Evolutionary conservation across 2,888 invertebrate genomes (phyloP).

Genomic region (Branchipolynoe longqiensis): DNA sequence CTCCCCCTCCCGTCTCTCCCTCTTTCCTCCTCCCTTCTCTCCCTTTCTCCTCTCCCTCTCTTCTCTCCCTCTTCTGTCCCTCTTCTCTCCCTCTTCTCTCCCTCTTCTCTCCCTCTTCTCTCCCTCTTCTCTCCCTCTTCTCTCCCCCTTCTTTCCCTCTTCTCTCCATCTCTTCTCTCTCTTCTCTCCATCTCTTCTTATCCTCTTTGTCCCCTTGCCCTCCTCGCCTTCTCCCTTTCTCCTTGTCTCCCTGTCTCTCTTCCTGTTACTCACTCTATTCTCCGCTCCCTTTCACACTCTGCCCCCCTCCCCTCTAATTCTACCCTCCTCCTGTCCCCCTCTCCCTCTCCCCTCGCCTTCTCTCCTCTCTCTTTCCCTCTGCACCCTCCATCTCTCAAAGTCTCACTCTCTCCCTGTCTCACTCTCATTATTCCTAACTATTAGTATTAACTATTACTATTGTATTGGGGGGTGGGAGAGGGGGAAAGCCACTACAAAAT

Average conservation of each 20-base stretch:
- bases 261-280: too few relatives aligned
- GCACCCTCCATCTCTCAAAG: too few relatives aligned
- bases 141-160: not conserved
- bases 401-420: too few relatives aligned
- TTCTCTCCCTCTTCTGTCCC: not conserved
- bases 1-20: not conserved
- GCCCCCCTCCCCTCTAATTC: not conserved
- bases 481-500: too few relatives aligned
- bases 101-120: not conserved
- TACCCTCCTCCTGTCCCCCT: not conserved
- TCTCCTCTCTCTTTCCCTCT: slow-evolving; percentile 19
- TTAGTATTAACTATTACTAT: too few relatives aligned
- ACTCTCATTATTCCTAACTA: too few relatives aligned
- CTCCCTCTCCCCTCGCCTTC: not conserved
- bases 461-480: too few relatives aligned
- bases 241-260: too few relatives aligned
- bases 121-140: not conserved
- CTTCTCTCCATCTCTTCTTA: not conserved
- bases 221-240: too few relatives aligned
- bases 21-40: not conserved
- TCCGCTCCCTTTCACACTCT: too few relatives aligned
- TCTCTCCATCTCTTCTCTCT: not conserved
- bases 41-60: not conserved
- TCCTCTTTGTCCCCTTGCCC: too few relatives aligned
- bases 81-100: slow-evolving; percentile 2